Percentiles rank a stretch among this genome's conserved stretches.
phyloP scores from a whole-genome alignment of 2,113 vertebrate genomes.

The Okapia johnstoni region DNA sequence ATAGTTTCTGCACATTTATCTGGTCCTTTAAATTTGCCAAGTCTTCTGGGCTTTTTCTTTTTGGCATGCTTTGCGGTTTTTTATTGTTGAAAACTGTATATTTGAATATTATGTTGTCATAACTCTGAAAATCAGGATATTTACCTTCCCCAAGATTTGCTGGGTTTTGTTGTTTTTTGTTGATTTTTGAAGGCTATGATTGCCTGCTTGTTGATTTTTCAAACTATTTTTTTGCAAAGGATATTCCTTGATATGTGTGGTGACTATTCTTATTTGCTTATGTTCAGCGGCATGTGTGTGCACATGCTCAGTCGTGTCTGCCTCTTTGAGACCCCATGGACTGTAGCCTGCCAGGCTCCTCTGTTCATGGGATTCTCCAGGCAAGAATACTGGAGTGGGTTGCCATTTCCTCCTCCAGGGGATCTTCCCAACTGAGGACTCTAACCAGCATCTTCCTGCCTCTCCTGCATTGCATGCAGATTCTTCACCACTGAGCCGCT shows the following conservation, averaged over 20 bases:
- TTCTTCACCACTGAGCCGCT: background rate
- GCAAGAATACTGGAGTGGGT: background rate
- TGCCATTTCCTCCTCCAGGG: background rate
- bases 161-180: background rate
- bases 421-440: background rate
- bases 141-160: background rate
- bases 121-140: background rate
- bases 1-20: background rate
- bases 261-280: background rate
- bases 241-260: background rate
- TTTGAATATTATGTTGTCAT: background rate
- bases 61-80: background rate
- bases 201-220: background rate
- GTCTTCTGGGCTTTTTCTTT: background rate
- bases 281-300: background rate
- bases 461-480: background rate
- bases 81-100: background rate
- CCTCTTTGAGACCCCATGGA: background rate
- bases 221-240: background rate
- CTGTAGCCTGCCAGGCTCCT: background rate
- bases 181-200: background rate
- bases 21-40: background rate
- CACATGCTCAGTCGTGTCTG: background rate
- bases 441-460: background rate
- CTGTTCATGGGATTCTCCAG: background rate